phyloP scores from a whole-genome alignment of 2,797 vertebrate species.

The Nasua narica region DNA sequence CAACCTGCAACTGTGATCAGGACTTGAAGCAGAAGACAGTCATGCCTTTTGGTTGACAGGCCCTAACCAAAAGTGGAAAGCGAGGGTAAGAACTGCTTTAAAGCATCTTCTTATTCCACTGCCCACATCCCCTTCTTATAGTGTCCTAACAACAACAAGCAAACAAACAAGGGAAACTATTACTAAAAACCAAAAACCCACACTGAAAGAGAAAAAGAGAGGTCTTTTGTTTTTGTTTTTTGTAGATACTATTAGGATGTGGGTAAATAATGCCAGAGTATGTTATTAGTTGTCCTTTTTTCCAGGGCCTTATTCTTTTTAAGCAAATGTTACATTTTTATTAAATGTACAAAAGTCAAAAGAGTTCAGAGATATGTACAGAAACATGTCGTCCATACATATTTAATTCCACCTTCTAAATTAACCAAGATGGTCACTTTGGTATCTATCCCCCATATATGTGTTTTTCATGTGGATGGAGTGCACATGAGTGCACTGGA shows the following conservation, averaged over 20 bases:
- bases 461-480: not conserved
- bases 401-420: not conserved
- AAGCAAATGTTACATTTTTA: not conserved
- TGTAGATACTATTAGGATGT: not conserved
- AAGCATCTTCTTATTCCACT: not conserved
- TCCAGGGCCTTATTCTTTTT: not conserved
- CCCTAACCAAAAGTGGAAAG: not conserved
- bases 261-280: not conserved
- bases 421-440: not conserved
- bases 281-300: not conserved
- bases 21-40: not conserved
- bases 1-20: not conserved
- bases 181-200: not conserved
- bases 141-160: not conserved
- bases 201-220: not conserved
- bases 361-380: not conserved
- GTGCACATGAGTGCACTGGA: not conserved
- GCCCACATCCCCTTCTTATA: not conserved
- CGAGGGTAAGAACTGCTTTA: not conserved
- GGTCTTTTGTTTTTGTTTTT: not conserved
- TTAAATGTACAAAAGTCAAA: not conserved
- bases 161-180: not conserved
- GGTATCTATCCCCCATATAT: not conserved
- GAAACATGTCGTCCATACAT: not conserved
- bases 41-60: accelerated